A percentile compares a stretch with the other conserved stretches of the same genome.
Evolutionary conservation across 2,888 invertebrate genomes (phyloP).

Genomic region (Hylaea fasciaria): DNA sequence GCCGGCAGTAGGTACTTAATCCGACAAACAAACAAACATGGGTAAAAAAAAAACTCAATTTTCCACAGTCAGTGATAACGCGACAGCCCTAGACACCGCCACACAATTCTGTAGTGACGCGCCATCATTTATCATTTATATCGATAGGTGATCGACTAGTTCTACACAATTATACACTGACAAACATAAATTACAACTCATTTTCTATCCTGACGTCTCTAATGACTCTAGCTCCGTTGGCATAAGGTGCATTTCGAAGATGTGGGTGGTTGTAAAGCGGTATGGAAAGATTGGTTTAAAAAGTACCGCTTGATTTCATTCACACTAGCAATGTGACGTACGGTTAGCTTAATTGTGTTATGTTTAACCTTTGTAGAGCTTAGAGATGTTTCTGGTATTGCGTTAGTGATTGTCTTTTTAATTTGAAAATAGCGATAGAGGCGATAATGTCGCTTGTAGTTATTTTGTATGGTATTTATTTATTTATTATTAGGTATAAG

Average conservation of each 20-base stretch:
- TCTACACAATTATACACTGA: slow-evolving; percentile 60
- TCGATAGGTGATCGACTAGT: slow-evolving; percentile 73
- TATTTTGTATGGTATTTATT: too few species aligned
- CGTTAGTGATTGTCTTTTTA: background rate
- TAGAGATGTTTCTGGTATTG: slow-evolving; percentile 11
- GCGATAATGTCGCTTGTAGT: too few species aligned
- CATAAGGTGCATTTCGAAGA: slow-evolving; percentile 40
- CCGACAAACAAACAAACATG: too few species aligned
- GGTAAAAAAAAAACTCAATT: background rate
- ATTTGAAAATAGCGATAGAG: background rate
- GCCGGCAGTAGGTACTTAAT: too few species aligned
- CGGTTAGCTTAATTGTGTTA: slow-evolving; percentile 41
- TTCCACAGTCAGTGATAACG: too few species aligned
- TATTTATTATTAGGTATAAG: too few species aligned
- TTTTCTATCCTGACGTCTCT: slow-evolving; percentile 1
- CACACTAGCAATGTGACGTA: slow-evolving; percentile 49
- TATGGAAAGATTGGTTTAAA: slow-evolving; percentile 46
- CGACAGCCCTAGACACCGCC: slow-evolving; percentile 45
- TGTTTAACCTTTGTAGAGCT: slow-evolving; percentile 33
- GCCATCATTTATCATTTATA: slow-evolving; percentile 71
- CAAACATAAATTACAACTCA: slow-evolving; percentile 39
- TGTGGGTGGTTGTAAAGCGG: slow-evolving; percentile 20
- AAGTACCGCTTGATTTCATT: slow-evolving; percentile 72
- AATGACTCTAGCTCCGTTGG: slow-evolving; percentile 20
- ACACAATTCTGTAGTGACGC: slow-evolving; percentile 57